These are phyloP conservation scores for Struthio camelus DNA, from an alignment of 2,113 vertebrate species.

Conservation along the genomic window DNA sequence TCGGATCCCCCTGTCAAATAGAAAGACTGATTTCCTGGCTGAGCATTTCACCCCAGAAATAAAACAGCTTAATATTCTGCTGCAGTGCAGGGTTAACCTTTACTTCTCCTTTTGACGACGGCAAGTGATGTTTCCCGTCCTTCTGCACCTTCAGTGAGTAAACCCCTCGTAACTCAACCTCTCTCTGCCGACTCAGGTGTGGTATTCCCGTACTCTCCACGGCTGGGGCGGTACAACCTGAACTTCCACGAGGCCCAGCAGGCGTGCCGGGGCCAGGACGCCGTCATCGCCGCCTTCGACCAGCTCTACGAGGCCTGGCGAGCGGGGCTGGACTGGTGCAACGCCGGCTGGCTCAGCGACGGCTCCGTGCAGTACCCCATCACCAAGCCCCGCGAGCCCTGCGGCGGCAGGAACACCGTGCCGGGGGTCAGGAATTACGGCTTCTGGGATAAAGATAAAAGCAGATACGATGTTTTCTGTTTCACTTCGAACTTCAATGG, in stretches of 20 bases:
- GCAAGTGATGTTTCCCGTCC: not conserved
- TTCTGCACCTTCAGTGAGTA: not conserved
- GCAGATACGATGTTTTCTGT: slow-evolving; percentile 92
- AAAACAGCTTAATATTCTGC: not conserved
- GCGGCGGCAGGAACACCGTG: slow-evolving; percentile 82
- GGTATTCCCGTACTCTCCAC: slow-evolving; percentile 90
- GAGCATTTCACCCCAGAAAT: fast-evolving
- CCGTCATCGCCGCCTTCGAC: slow-evolving; percentile 85
- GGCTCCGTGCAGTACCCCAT: slow-evolving; percentile 95
- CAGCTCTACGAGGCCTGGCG: slow-evolving; percentile 89
- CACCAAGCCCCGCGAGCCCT: slow-evolving; percentile 87
- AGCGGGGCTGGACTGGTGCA: slow-evolving; percentile 93
- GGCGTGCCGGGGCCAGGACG: slow-evolving; percentile 85
- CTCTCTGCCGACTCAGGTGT: slow-evolving; percentile 77
- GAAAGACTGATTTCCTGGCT: not conserved
- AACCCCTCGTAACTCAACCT: not conserved
- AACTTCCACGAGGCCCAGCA: slow-evolving; percentile 84
- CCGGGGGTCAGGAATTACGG: slow-evolving; percentile 93
- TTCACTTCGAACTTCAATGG: slow-evolving; percentile 84
- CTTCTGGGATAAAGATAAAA: slow-evolving; percentile 81
- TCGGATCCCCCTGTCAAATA: not conserved
- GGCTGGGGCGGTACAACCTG: slow-evolving; percentile 88
- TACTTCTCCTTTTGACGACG: not conserved
- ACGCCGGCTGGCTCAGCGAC: slow-evolving; percentile 93
- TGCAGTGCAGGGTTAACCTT: fast-evolving